A percentile compares a stretch with the other conserved stretches of the same genome.
phyloP scores from a whole-genome alignment of 2,888 invertebrate species.

The Endomychus coccineus region DNA sequence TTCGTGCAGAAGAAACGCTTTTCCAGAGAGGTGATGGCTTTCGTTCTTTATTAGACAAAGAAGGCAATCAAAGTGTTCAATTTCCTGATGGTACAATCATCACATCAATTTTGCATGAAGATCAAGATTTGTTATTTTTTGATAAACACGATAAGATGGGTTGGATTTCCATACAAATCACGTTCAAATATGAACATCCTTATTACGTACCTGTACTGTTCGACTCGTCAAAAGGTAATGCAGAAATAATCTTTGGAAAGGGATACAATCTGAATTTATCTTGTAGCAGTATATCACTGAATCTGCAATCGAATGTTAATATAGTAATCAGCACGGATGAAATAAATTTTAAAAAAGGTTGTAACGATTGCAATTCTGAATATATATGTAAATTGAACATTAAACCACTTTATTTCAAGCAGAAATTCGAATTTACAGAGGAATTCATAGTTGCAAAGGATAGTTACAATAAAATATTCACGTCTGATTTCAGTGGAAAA shows the following conservation, averaged over 20 bases:
- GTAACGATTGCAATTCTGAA: conserved; percentile 2
- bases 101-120: conserved; percentile 2
- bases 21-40: conserved; percentile 31
- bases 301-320: conserved; percentile 1
- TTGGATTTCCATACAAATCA: conserved; percentile 9
- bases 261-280: conserved; percentile 3
- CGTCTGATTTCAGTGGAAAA: conserved; percentile 10
- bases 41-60: conserved; percentile 21
- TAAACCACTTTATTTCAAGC: conserved; percentile 6
- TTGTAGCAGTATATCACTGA: background rate
- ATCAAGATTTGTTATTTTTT: conserved; percentile 1
- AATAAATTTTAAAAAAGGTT: conserved; percentile 5
- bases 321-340: conserved; percentile 2
- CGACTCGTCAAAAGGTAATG: conserved; percentile 5
- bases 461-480: conserved; percentile 9
- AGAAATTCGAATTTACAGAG: conserved; percentile 1
- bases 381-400: conserved; percentile 8
- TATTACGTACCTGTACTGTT: conserved; percentile 9
- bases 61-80: conserved; percentile 14
- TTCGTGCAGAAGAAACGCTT: conserved; percentile 24
- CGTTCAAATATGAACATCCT: conserved; percentile 10
- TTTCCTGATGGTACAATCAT: conserved; percentile 9
- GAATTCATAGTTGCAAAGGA: conserved; percentile 6
- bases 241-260: background rate
- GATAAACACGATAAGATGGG: conserved; percentile 9